Evolutionary conservation across 2,888 invertebrate species (phyloP), one percentile per base, ranked within the genome.

Genomic region (Baccha elongata): DNA sequence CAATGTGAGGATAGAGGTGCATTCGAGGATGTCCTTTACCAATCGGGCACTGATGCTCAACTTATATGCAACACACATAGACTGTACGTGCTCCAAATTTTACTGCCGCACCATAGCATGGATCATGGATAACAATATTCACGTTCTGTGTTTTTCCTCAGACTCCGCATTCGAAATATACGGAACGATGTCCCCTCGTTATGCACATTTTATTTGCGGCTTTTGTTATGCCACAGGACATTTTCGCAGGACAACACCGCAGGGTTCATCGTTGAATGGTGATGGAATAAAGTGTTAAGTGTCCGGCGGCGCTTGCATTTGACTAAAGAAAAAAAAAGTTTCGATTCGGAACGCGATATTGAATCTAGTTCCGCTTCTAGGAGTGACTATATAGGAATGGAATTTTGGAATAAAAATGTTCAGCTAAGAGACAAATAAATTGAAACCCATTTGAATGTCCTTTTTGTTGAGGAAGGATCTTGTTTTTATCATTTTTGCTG

Each of bases 171-270:
- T 15, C 1, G n/a, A 42, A 52, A 42, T 35, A 42, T 35, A 32
- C 13, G 50, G 42, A 71, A 21, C 60, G 50, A 17, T 62, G 69
- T 71, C 48, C 76, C 81, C 42, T 68, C 55, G 46, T n/a, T 71
- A 83, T 83, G 83, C 83, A 83, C 78, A 83, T 83, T 81, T 76
- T 76, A 81, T 81, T 83, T 83, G 83, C 52, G 83, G 83, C 64
- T 83, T 76, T 73, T 55, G 50, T 40, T 58, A 52, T 78, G 83
- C 83, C 83, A 62, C 83, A 78, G 83, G 72, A 78, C 72, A 72
- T 78, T 78, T 46, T 78, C 72, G 21, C 72, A 68, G 67, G 67
- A 78, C 74, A 74, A 78, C 58, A 58, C 55, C 62, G 35, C 37
- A 50, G 13, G 35, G 23, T 17, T 44, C 46, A 50, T 50, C 58